Evolutionary conservation across 2,797 vertebrate species (phyloP), one percentile per base, ranked within the genome.

Genomic region (Pangasius djambal): DNA sequence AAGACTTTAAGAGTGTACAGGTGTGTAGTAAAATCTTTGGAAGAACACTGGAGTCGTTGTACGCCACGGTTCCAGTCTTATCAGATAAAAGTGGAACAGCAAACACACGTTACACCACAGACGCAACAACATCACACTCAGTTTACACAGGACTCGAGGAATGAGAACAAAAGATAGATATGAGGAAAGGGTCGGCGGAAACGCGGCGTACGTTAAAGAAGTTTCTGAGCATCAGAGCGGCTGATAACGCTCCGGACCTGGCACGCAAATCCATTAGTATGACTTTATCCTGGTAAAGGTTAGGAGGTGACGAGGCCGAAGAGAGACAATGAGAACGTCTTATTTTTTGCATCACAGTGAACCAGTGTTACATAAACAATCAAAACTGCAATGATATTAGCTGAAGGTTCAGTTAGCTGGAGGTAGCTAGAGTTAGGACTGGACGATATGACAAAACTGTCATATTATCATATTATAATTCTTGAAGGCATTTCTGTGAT

Each of bases 101-200:
- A 83, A 86, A 84, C 79, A 77, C 13, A 4, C 15, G 3, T 75
- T 67, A 6, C 40, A 1, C 67, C 1, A 22, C 83, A 69, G 67
- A 88, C 52, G 61, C 72, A 65, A 57, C 34, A 7, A 67, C 48
- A 48, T 28, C 59, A 18, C 79, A 70, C 48, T 18, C 34, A 3
- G 70, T 87, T 83, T 77, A 87, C 86, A 77, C 69, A 77, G 18
- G 69, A 87, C 85, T 65, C n/a, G 22, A 87, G 52, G 31, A 57
- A n/a, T 37, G 6, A 82, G 67, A 74, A 83, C 77, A 89, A 86
- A 63, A 86, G 69, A 83, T 0, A 31, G 88, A 79, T 69, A 81
- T 40, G 22, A 48, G 84, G 50, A 83, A 61, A 50, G 75, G 10
- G 9, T 55, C 22, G n/a, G 75, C 52, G 77, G 88, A 89, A 89